A percentile compares a stretch with the other conserved stretches of the same genome.
Evolutionary conservation across 2,888 invertebrate genomes (phyloP).

Genomic region (Cryptus armator): DNA sequence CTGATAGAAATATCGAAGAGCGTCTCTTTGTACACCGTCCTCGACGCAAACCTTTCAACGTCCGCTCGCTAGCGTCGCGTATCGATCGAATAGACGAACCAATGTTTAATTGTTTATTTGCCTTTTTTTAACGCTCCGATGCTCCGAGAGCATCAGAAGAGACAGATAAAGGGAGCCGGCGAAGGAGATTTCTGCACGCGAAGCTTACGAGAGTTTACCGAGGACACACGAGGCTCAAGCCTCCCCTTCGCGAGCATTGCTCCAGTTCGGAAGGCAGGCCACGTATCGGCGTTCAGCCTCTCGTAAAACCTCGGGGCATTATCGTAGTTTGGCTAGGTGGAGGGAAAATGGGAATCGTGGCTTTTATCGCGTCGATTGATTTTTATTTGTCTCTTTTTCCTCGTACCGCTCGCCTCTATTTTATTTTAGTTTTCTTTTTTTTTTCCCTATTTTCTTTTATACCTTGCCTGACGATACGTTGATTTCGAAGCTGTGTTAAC

Average conservation of each 20-base stretch:
- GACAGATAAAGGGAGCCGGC: slow-evolving; percentile 17
- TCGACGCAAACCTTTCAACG: slow-evolving; percentile 17
- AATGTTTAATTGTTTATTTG: slow-evolving; percentile 7
- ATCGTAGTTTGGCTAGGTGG: slow-evolving; percentile 71
- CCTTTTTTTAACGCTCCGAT: slow-evolving; percentile 29
- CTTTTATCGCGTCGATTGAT: slow-evolving; percentile 73
- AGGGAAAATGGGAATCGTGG: slow-evolving; percentile 70
- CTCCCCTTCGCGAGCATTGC: slow-evolving; percentile 14
- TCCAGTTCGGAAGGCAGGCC: slow-evolving; percentile 73
- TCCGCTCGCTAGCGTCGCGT: background rate
- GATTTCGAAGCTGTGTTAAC: slow-evolving; percentile 11
- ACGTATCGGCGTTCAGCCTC: slow-evolving; percentile 78
- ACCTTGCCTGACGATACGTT: slow-evolving; percentile 55
- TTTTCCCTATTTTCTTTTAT: slow-evolving; percentile 36
- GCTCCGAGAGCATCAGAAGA: slow-evolving; percentile 9
- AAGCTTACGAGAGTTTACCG: slow-evolving; percentile 50
- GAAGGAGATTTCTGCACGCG: slow-evolving; percentile 36
- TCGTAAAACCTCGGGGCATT: slow-evolving; percentile 77
- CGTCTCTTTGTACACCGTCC: background rate
- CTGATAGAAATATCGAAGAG: background rate
- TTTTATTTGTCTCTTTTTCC: slow-evolving; percentile 69
- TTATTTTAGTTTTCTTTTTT: slow-evolving; percentile 19
- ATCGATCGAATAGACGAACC: background rate
- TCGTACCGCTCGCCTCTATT: slow-evolving; percentile 33
- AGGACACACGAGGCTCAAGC: slow-evolving; percentile 26